These are phyloP conservation scores for Eilema caniola DNA, from an alignment of 2,888 invertebrate species.

Conservation along the genomic window DNA sequence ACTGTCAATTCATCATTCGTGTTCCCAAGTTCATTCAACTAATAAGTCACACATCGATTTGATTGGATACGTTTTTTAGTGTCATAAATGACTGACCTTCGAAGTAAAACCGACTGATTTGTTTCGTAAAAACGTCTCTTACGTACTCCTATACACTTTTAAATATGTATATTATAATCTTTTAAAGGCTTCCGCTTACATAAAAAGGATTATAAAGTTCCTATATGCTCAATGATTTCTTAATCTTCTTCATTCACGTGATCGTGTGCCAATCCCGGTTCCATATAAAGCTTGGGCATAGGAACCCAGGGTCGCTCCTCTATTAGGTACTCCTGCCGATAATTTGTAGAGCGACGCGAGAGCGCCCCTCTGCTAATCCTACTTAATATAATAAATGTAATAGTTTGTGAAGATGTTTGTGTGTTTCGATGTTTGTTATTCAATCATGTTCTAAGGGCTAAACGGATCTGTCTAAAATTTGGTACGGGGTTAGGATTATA, in stretches of 20 bases:
- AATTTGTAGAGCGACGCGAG: too few relatives aligned
- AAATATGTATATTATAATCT: not conserved
- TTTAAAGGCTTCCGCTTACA: not conserved
- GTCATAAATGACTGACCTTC: conserved; percentile 21
- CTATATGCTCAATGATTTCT: not conserved
- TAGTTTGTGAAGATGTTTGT: too few relatives aligned
- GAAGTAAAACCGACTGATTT: conserved; percentile 5
- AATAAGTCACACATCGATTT: conserved; percentile 19
- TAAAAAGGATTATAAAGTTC: not conserved
- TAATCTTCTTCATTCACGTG: not conserved
- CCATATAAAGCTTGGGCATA: not conserved
- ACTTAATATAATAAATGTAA: too few relatives aligned
- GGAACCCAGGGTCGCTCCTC: not conserved
- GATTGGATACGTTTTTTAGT: conserved; percentile 19
- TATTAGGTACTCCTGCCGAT: not conserved
- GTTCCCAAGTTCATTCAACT: conserved; percentile 22
- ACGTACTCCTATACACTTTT: too few relatives aligned
- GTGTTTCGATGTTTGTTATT: too few relatives aligned
- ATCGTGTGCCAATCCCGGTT: too few relatives aligned
- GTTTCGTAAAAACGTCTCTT: conserved; percentile 7
- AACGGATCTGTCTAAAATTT: too few relatives aligned
- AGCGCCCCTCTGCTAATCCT: not conserved
- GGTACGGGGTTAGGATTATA: too few relatives aligned
- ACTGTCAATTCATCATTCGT: conserved; percentile 25
- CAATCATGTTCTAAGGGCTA: too few relatives aligned